Evolutionary conservation across 2,113 vertebrate genomes (phyloP), one percentile per base, ranked within the genome.

Genomic region (Dromaius novaehollandiae): DNA sequence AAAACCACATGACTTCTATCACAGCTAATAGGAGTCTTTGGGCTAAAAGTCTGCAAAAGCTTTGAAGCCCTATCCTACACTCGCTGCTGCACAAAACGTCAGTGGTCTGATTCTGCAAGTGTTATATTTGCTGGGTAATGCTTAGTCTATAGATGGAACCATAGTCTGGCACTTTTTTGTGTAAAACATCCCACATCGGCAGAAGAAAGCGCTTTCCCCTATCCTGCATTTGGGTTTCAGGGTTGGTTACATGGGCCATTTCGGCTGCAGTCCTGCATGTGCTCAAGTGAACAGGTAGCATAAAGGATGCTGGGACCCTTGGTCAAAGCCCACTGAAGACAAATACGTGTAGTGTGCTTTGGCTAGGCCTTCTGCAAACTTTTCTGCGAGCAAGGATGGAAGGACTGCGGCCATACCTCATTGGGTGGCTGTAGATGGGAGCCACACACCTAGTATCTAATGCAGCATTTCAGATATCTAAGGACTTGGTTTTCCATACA

Each of bases 121-220:
- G 26, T 66, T 82, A 2, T 14, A 3, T 78, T 58, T 70, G 46
- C 30, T 53, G 79, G 44, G 25, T 82, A 50, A 24, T 0, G 2
- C 42, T 65, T 66, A 20, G 18, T 42, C 50, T 55, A 20, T 25
- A 13, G 60, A 20, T 20, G 73, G 78, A 73, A 46, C n/a, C 25
- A 1, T 3, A 34, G 48, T 46, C 32, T 1, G 0, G 8, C 30
- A 28, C 1, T 0, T 34, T 0, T 1, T 7, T 70, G 71, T 84
- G 64, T 30, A 64, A 42, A 42, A 2, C 58, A 58, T 83, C 83
- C 82, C 87, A 46, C 28, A n/a, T 73, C 56, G 89, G 89, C 95
- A 65, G 73, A 87, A 90, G 95, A 93, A 40, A 70, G 40, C 38
- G 46, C 88, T 88, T 94, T 50, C 85, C 55, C 60, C 22, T 36